These are phyloP conservation scores for Xiphophorus maculatus DNA, from an alignment of 2,113 vertebrate species.

Conservation along the genomic window DNA sequence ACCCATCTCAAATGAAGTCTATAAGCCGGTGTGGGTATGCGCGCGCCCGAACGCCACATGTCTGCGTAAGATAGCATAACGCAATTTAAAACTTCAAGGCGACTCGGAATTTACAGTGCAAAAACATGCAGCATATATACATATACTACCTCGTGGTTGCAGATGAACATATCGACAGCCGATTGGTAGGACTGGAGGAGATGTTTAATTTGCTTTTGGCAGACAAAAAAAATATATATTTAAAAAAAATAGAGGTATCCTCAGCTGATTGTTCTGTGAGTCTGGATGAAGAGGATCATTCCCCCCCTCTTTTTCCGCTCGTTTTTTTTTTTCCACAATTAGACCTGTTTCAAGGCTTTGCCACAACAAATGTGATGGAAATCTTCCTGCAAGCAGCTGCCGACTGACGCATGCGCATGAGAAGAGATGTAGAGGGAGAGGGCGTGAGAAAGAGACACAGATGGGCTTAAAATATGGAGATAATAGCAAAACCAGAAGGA, in stretches of 20 bases:
- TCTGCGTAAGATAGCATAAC: slow-evolving; percentile 55
- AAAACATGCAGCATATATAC: slow-evolving; percentile 33
- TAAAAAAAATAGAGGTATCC: slow-evolving; percentile 1
- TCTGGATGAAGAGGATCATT: slow-evolving; percentile 19
- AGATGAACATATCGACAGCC: slow-evolving; percentile 38
- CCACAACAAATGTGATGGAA: slow-evolving; percentile 43
- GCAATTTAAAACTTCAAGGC: slow-evolving; percentile 63
- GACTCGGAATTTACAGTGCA: slow-evolving; percentile 36
- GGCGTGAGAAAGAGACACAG: slow-evolving; percentile 35
- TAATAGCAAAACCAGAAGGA: slow-evolving; percentile 11
- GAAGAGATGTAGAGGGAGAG: background rate
- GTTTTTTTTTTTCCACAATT: slow-evolving; percentile 3
- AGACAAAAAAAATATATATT: background rate
- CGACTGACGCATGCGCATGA: slow-evolving; percentile 65
- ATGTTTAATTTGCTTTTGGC: slow-evolving; percentile 5
- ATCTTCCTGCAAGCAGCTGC: slow-evolving; percentile 47
- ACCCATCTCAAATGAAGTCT: slow-evolving; percentile 70
- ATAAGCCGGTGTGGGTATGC: slow-evolving; percentile 37
- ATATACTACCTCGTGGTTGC: slow-evolving; percentile 50
- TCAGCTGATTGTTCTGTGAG: slow-evolving; percentile 53
- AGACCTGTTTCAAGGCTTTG: slow-evolving; percentile 36
- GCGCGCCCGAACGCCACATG: slow-evolving; percentile 36
- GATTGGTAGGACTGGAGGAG: slow-evolving; percentile 37
- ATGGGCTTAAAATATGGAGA: slow-evolving; percentile 30
- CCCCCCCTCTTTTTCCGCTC: background rate